Base-by-base conservation (phyloP, 2,797 vertebrate species). In the Serranus cabrilla region DNA sequence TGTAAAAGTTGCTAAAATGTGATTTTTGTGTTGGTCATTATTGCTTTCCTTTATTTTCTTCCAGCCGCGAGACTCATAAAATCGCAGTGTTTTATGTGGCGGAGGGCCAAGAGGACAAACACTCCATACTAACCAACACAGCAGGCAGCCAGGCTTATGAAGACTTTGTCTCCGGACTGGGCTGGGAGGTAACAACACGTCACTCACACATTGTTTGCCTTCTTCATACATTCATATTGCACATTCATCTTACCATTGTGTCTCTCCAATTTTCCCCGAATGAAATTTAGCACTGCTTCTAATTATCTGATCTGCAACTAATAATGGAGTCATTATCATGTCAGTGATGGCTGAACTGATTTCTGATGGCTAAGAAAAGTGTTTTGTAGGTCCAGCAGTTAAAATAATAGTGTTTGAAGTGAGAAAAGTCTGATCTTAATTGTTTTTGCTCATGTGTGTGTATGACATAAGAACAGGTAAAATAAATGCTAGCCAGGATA, bases 11-110 rank as follows among this genome's bases (percentile, higher is more conserved):
- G 23, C n/a, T 47, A 0, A n/a, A 60, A 39, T 45, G 11, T 47
- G 27, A 34, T 18, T 51, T 39, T 42, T 1, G 0, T 20, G 9
- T 25, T 14, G 23, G 13, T 79, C 21, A 37, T 73, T 14, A 14
- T 71, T 50, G 5, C 42, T 57, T 69, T 78, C 25, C 25, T 60
- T 63, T 11, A 2, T 66, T 58, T 45, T 70, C 43, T 66, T 86
- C 45, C 75, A 99, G 98, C 90, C 97, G 98, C 27, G 98, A 99
- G 88, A 99, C 98, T 4, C 98, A 99, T 93, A 99, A 99, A 93
- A 99, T 99, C 18, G 98, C 98, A 2, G 98, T 99, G 65, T 99
- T 99, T 94, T 99, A 99, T 68, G 97, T 99, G 80, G 98, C 98
- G 27, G 98, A 99, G 87, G 98, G 98, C 51, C 98, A 99, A 92